These are phyloP conservation scores for Tychaedon coryphoeus DNA, from an alignment of 2,113 vertebrate genomes.

Conservation along the genomic window DNA sequence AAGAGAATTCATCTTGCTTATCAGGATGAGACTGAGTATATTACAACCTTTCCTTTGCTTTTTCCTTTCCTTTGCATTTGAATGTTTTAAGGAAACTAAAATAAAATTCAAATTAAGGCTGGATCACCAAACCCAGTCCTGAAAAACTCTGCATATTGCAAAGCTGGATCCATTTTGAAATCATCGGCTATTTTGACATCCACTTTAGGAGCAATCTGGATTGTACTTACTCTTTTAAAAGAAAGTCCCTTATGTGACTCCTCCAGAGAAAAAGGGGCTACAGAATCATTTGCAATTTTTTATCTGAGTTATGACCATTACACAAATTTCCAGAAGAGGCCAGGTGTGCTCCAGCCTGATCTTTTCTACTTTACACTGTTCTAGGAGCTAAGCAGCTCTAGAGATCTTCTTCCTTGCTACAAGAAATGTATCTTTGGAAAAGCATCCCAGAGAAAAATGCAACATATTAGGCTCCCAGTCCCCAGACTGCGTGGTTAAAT, in stretches of 20 bases:
- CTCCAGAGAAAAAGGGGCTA: neutral
- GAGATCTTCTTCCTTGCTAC: neutral
- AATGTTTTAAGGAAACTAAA: neutral
- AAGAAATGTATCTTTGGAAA: neutral
- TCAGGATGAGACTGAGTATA: neutral
- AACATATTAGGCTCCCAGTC: neutral
- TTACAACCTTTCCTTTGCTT: neutral
- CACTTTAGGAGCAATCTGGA: neutral
- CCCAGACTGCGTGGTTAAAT: constrained; percentile 23
- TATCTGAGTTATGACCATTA: neutral
- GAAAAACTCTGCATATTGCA: neutral
- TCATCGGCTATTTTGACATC: neutral
- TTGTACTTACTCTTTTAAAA: neutral
- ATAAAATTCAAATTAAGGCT: neutral
- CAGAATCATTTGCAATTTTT: neutral
- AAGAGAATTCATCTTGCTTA: neutral
- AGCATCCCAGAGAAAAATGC: neutral
- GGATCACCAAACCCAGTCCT: neutral
- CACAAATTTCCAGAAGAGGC: neutral
- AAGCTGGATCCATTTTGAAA: neutral
- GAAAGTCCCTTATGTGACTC: neutral
- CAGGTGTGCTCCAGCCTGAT: neutral
- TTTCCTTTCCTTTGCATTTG: neutral
- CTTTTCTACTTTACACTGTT: neutral
- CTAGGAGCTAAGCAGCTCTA: neutral